phyloP scores from a whole-genome alignment of 2,888 invertebrate species.

The Noctua comes region DNA sequence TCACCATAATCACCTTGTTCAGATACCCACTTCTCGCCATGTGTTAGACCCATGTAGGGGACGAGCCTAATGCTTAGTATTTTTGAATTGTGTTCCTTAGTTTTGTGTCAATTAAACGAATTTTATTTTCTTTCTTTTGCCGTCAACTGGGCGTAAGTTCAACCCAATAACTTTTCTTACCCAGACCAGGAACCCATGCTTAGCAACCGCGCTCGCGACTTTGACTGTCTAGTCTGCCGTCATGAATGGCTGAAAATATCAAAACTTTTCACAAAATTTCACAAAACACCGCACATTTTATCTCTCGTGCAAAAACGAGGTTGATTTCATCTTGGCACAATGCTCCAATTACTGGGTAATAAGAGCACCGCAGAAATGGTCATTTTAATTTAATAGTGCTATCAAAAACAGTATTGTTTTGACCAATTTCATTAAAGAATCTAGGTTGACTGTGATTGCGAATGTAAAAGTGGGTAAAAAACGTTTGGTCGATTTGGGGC shows the following conservation, averaged over 20 bases:
- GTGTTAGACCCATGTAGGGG: background rate
- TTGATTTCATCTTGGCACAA: slow-evolving; percentile 59
- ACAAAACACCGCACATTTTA: slow-evolving; percentile 30
- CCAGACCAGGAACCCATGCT: background rate
- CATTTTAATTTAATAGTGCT: slow-evolving; percentile 51
- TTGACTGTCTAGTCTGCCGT: background rate
- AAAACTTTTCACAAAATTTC: slow-evolving; percentile 23
- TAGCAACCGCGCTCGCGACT: background rate
- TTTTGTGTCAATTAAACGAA: background rate
- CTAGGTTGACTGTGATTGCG: slow-evolving; percentile 63
- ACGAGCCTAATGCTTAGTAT: background rate
- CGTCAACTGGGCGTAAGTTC: background rate
- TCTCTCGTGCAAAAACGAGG: slow-evolving; percentile 44
- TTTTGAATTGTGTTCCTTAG: background rate
- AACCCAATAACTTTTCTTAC: background rate
- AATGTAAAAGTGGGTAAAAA: slow-evolving; percentile 48
- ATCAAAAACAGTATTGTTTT: slow-evolving; percentile 67
- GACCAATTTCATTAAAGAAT: slow-evolving; percentile 66
- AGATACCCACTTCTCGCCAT: background rate
- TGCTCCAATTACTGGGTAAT: slow-evolving; percentile 60
- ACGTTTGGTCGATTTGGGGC: slow-evolving; percentile 35
- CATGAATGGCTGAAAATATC: slow-evolving; percentile 10
- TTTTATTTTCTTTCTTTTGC: background rate
- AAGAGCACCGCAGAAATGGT: slow-evolving; percentile 53
- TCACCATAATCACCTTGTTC: background rate